phyloP scores from a whole-genome alignment of 92 coral and sea anemone genomes.

The Zoanthus sansibaricus region DNA sequence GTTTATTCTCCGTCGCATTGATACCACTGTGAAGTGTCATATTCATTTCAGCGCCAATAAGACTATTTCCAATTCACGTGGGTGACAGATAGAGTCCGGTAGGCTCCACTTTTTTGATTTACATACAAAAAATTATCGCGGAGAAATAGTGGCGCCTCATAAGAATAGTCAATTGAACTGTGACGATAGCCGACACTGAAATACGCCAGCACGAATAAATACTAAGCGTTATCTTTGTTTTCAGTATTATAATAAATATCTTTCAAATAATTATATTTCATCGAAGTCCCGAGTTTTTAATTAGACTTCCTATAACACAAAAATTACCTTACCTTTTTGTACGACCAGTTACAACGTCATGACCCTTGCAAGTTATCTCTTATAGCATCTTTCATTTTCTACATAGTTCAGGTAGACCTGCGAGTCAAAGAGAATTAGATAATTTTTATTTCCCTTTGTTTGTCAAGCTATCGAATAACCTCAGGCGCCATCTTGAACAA shows the following conservation, averaged over 20 bases:
- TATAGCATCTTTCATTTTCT: constrained; percentile 91
- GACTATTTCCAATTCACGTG: constrained; percentile 52
- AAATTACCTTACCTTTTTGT: constrained; percentile 39
- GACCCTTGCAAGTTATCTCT: constrained; percentile 73
- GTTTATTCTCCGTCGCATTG: constrained; percentile 31
- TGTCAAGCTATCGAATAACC: constrained; percentile 89
- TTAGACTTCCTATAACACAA: neutral
- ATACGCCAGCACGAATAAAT: constrained; percentile 40
- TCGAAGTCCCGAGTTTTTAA: neutral
- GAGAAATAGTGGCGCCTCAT: constrained; percentile 84
- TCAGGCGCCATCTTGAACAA: constrained; percentile 94
- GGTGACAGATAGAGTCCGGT: constrained; percentile 47
- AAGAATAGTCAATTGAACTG: constrained; percentile 93
- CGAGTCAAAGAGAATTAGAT: constrained; percentile 92
- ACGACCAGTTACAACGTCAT: constrained; percentile 56
- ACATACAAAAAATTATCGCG: constrained; percentile 57
- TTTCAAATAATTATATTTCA: constrained; percentile 18
- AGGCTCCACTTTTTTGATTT: constrained; percentile 46
- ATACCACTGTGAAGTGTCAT: constrained; percentile 44
- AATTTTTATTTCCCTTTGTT: constrained; percentile 81
- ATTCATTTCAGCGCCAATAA: constrained; percentile 55
- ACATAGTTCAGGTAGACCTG: constrained; percentile 87
- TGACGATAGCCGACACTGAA: constrained; percentile 51
- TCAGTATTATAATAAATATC: constrained; percentile 35
- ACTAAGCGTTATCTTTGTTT: constrained; percentile 27